A percentile compares a stretch with the other conserved stretches of the same genome.
Evolutionary conservation across 2,113 vertebrate species (phyloP).

Genomic region (Brevimyrus niger): DNA sequence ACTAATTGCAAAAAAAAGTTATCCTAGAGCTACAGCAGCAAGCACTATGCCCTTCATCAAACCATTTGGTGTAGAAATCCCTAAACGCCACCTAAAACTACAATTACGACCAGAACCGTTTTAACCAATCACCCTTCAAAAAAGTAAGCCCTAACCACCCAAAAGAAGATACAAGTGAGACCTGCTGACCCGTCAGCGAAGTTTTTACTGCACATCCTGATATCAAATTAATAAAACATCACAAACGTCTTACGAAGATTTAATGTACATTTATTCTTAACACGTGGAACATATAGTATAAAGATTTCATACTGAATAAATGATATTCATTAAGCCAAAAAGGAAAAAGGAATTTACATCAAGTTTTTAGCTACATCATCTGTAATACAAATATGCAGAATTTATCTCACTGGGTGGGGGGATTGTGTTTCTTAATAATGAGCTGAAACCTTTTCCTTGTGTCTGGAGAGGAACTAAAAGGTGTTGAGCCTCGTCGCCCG

Average conservation of each 20-base stretch:
- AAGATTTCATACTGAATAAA: conserved; percentile 99
- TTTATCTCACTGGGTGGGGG: conserved; percentile 92
- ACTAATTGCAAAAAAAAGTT: not conserved
- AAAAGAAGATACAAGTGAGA: not conserved
- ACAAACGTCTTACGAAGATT: conserved; percentile 99
- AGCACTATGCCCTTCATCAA: not conserved
- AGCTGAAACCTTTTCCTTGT: conserved; percentile 68
- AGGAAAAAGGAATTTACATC: conserved; percentile 99
- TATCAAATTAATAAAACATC: conserved; percentile 71
- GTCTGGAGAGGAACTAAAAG: conserved; percentile 76
- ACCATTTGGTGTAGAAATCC: not conserved
- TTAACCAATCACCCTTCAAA: not conserved
- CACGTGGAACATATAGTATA: conserved; percentile 99
- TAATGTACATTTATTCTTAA: conserved; percentile 99
- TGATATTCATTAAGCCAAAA: conserved; percentile 99
- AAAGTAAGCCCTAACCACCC: not conserved
- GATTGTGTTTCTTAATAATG: conserved; percentile 68
- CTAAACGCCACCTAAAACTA: not conserved
- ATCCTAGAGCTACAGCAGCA: not conserved
- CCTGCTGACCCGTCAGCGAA: not conserved
- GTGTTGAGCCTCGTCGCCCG: conserved; percentile 60
- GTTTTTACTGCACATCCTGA: not conserved
- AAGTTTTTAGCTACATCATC: conserved; percentile 99
- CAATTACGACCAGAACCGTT: not conserved
- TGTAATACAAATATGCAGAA: conserved; percentile 99